These are phyloP conservation scores for Spilarctia lutea DNA, from an alignment of 2,888 invertebrate species.

Conservation along the genomic window DNA sequence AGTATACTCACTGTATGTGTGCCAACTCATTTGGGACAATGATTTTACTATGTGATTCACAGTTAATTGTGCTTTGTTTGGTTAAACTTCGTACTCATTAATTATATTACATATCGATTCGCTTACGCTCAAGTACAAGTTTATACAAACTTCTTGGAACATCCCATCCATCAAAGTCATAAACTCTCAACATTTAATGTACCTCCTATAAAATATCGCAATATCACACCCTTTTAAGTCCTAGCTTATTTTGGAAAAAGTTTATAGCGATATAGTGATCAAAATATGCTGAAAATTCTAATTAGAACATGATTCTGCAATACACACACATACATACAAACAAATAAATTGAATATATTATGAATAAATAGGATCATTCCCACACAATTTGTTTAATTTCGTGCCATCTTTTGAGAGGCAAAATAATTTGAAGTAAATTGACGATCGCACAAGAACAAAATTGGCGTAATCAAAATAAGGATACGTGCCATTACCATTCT, in stretches of 20 bases:
- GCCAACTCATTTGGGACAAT: background rate
- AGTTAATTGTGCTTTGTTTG: background rate
- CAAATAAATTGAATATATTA: slow-evolving; percentile 19
- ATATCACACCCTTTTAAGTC: background rate
- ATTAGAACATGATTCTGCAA: slow-evolving; percentile 32
- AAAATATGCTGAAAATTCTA: slow-evolving; percentile 24
- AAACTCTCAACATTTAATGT: slow-evolving; percentile 15
- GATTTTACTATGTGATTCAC: background rate
- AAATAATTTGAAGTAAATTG: slow-evolving; percentile 36
- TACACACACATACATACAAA: background rate
- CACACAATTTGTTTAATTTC: slow-evolving; percentile 31
- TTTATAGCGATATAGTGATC: slow-evolving; percentile 18
- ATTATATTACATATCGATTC: background rate
- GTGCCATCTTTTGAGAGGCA: slow-evolving; percentile 27
- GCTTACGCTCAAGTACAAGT: background rate
- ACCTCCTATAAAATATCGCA: slow-evolving; percentile 8
- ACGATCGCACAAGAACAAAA: slow-evolving; percentile 23
- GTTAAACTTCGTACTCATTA: background rate
- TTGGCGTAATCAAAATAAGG: slow-evolving; percentile 42
- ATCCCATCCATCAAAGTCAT: background rate
- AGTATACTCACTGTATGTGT: background rate
- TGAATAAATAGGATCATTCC: slow-evolving; percentile 16
- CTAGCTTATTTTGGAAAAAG: background rate
- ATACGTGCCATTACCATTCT: slow-evolving; percentile 40
- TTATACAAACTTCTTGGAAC: background rate